A percentile compares a stretch with the other conserved stretches of the same genome.
phyloP scores from a whole-genome alignment of 2,888 invertebrate species.

The Epinotia brunnichana region DNA sequence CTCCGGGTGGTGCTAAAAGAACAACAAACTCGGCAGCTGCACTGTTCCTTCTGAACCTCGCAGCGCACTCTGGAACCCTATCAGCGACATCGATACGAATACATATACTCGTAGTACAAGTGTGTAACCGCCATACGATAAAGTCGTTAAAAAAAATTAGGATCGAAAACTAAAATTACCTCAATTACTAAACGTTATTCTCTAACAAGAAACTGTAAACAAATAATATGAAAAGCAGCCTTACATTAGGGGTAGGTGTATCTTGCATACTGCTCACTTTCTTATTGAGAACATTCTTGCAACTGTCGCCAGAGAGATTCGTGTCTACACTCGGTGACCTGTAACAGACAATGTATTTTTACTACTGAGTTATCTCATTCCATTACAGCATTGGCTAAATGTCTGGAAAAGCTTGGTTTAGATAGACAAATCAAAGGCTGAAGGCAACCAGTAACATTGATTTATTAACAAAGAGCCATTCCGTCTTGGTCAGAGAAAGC shows the following conservation, averaged over 20 bases:
- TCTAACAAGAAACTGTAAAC: not conserved
- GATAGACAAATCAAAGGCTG: slow-evolving; percentile 7
- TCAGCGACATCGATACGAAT: no score
- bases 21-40: no score
- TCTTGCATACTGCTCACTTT: slow-evolving; percentile 84
- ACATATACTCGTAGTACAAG: no score
- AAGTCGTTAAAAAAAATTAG: no score
- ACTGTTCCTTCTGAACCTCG: no score
- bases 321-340: slow-evolving; percentile 88
- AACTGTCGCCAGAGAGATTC: slow-evolving; percentile 84
- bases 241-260: slow-evolving; percentile 87
- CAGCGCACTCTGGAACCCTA: no score
- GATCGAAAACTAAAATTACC: no score
- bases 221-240: slow-evolving; percentile 52
- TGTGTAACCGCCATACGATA: no score
- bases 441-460: not conserved
- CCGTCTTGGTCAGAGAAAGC: no score
- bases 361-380: not conserved
- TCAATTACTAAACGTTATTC: no score
- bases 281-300: slow-evolving; percentile 81
- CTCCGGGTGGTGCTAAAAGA: no score
- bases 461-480: no score
- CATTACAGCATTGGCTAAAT: not conserved
- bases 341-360: slow-evolving; percentile 50
- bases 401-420: slow-evolving; percentile 1